phyloP scores from a whole-genome alignment of 2,113 vertebrate genomes.

The Pycnonotus jocosus region DNA sequence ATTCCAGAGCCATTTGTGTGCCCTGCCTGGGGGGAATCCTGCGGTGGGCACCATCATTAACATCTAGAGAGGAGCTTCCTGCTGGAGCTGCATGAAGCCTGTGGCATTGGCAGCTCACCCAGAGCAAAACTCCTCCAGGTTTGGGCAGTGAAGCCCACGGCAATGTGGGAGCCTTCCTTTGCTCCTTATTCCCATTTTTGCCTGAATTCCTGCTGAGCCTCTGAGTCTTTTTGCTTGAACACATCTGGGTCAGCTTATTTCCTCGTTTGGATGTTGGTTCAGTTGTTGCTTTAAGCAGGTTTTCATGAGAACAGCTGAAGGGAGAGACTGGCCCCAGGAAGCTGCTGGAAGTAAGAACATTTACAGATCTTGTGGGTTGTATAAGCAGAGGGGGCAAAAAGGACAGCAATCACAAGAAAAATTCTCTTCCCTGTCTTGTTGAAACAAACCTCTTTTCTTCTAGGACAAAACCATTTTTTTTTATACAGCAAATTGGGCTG shows the following conservation, averaged over 20 bases:
- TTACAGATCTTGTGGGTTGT: not conserved
- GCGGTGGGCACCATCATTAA: not conserved
- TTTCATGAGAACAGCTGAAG: not conserved
- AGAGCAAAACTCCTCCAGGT: not conserved
- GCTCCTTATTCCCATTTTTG: not conserved
- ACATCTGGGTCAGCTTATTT: not conserved
- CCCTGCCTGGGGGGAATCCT: not conserved
- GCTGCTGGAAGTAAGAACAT: not conserved
- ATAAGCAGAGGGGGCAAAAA: not conserved
- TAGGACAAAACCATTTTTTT: not conserved
- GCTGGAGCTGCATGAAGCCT: not conserved
- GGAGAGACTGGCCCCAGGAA: not conserved
- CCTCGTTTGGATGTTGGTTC: not conserved
- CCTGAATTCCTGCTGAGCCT: not conserved
- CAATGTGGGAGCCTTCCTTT: not conserved
- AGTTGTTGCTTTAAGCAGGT: not conserved
- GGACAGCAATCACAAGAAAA: not conserved
- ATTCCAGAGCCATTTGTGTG: not conserved
- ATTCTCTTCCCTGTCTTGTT: not conserved
- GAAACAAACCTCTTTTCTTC: not conserved
- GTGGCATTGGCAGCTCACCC: not conserved
- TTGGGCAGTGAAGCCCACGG: accelerated
- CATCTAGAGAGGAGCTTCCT: not conserved
- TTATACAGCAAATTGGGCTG: not conserved
- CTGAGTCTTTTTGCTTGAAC: not conserved